Conservation (phyloP, 2,113 vertebrate genomes). For the Oncorhynchus nerka region DNA sequence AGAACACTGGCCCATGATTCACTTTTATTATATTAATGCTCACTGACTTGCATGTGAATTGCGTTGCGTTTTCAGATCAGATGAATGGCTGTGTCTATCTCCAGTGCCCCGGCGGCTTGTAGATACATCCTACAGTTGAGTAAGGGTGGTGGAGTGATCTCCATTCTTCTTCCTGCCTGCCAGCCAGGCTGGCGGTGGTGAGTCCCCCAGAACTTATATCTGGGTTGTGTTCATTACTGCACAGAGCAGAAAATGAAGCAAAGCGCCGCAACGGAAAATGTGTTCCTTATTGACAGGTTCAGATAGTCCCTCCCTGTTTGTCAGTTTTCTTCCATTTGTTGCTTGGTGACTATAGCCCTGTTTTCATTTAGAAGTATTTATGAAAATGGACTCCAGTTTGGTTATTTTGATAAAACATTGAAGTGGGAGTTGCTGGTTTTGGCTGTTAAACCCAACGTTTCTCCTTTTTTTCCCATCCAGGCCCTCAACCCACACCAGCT, state of each 20-base stretch:
- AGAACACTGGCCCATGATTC: no score
- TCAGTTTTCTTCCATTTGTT: no score
- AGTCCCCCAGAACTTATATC: conserved; percentile 8
- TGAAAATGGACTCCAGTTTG: no score
- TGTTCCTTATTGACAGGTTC: no score
- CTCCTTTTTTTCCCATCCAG: not conserved
- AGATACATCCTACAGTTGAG: conserved; percentile 46
- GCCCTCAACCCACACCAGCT: conserved; percentile 37
- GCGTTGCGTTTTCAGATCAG: not conserved
- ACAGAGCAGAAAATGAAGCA: no score
- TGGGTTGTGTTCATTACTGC: not conserved
- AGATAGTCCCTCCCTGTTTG: no score
- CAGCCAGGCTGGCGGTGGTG: conserved; percentile 57
- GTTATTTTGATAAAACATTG: no score
- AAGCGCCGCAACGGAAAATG: no score
- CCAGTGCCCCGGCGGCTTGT: conserved; percentile 46
- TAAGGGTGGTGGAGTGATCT: conserved; percentile 43
- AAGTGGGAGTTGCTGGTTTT: not conserved
- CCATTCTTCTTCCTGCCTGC: conserved; percentile 66
- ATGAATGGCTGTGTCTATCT: not conserved
- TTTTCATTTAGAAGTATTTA: no score
- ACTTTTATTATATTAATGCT: no score
- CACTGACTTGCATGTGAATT: no score
- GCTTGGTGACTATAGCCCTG: no score
- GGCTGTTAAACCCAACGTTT: not conserved